Conservation (phyloP, 2,113 vertebrate species). For the Nannospalax galili region DNA sequence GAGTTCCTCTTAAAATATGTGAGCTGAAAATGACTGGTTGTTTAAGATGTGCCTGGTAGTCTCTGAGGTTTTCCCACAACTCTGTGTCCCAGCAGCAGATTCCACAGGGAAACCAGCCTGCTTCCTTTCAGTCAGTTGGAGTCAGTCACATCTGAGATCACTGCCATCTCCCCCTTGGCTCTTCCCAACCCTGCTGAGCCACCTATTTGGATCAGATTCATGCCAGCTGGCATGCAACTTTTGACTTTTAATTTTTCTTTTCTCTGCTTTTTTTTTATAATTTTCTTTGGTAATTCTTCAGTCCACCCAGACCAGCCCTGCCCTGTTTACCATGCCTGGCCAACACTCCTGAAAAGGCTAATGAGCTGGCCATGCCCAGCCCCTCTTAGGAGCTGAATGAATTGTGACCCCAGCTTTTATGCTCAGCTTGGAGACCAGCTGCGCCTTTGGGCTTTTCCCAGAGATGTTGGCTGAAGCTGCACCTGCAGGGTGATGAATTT, state of each 20-base stretch:
- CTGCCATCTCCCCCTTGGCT: not conserved
- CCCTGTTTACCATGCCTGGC: constrained; percentile 30
- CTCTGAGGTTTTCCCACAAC: not conserved
- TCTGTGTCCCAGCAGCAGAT: no score
- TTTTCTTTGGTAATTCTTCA: constrained; percentile 6
- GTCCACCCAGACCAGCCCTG: not conserved
- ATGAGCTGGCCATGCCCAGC: not conserved
- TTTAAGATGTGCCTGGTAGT: not conserved
- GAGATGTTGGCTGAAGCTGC: not conserved
- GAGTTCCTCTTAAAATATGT: not conserved
- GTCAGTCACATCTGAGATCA: not conserved
- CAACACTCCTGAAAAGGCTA: not conserved
- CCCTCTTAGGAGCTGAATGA: constrained; percentile 29
- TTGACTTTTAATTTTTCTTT: not conserved
- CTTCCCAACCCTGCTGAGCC: not conserved
- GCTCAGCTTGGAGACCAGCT: constrained; percentile 50
- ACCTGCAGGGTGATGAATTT: constrained; percentile 29
- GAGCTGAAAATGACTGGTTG: not conserved
- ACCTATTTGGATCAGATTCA: not conserved
- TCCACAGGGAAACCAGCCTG: not conserved
- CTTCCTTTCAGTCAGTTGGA: not conserved
- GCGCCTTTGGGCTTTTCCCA: constrained; percentile 42
- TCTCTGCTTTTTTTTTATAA: not conserved
- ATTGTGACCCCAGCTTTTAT: constrained; percentile 46
- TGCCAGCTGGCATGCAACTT: not conserved